phyloP scores from a whole-genome alignment of 2,888 invertebrate genomes.

The Melieria crassipennis region DNA sequence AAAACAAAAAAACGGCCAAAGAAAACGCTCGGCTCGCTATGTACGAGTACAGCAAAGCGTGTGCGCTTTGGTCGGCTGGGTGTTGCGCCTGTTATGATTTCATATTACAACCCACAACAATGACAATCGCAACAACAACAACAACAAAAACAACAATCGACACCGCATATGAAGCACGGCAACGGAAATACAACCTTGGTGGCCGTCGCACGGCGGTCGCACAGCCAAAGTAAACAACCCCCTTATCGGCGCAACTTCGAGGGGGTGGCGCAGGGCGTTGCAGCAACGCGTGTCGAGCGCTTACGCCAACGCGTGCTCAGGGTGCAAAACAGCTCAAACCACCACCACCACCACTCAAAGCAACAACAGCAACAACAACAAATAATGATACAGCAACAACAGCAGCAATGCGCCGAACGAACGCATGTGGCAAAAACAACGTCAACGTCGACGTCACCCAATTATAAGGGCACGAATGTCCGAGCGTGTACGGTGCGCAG shows the following conservation, averaged over 20 bases:
- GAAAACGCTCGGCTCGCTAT: too few relatives aligned
- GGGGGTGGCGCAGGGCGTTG: too few relatives aligned
- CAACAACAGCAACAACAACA: slow-evolving; percentile 10
- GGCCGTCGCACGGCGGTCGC: too few relatives aligned
- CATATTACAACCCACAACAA: slow-evolving; percentile 31
- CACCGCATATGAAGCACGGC: too few relatives aligned
- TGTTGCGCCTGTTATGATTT: slow-evolving; percentile 26
- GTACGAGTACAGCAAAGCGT: too few relatives aligned
- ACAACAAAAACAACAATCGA: slow-evolving; percentile 2
- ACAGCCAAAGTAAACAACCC: too few relatives aligned
- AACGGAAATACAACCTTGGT: too few relatives aligned
- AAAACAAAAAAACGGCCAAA: neutral
- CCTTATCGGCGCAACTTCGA: too few relatives aligned
- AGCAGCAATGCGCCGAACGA: neutral
- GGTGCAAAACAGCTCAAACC: too few relatives aligned
- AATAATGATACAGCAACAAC: slow-evolving; percentile 5
- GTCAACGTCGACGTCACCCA: slow-evolving; percentile 8
- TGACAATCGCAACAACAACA: slow-evolving; percentile 12
- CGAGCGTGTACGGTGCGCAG: neutral
- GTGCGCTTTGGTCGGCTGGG: neutral
- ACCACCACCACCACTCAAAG: slow-evolving; percentile 19
- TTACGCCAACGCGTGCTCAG: too few relatives aligned
- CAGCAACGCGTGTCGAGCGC: too few relatives aligned
- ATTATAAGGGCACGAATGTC: slow-evolving; percentile 30
- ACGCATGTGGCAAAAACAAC: slow-evolving; percentile 10